Evolutionary conservation across 2,888 invertebrate species (phyloP), one percentile per base, ranked within the genome.

Genomic region (Pycnomerus fuliginosus): DNA sequence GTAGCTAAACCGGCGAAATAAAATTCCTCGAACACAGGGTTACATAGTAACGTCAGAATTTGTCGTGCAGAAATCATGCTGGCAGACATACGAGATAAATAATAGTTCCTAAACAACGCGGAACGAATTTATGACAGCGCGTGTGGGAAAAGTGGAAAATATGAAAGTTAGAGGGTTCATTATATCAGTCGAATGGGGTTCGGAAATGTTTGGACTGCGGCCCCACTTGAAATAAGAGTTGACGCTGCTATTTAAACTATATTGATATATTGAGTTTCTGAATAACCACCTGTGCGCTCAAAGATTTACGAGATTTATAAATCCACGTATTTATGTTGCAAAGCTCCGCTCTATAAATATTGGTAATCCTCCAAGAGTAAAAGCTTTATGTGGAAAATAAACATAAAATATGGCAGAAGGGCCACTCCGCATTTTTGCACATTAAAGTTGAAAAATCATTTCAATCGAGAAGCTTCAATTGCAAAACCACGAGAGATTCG

Each of bases 311-410:
- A 29, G 38, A 48, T 43, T 39, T 39, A 43, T 43, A 48, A 43
- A 48, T 48, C 48, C 48, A 43, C 15, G 48, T 43, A 43, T 48
- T 48, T 48, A 48, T 35, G 48, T 35, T 43, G 34, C 37, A 43
- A 35, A 48, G 48, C 47, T 34, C n/a, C 23, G 43, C 35, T 48
- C 43, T 43, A 48, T 43, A 48, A 43, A 48, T 48, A 48, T 48
- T 34, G 35, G 48, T 48, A 48, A 48, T 48, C 48, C 48, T 38
- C 35, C 35, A 39, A 36, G 40, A 40, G 45, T 36, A 36, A 45
- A 38, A 36, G 39, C 36, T 48, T 48, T 35, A 48, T 43, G 42
- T 39, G 27, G 32, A 27, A 43, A 43, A 48, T 48, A 43, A 43
- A 42, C 42, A 47, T 42, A 47, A 43, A 38, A 37, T 42, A 37